These are phyloP conservation scores for Dyspetes luteomarginatus DNA, from an alignment of 2,888 invertebrate species.

Conservation along the genomic window DNA sequence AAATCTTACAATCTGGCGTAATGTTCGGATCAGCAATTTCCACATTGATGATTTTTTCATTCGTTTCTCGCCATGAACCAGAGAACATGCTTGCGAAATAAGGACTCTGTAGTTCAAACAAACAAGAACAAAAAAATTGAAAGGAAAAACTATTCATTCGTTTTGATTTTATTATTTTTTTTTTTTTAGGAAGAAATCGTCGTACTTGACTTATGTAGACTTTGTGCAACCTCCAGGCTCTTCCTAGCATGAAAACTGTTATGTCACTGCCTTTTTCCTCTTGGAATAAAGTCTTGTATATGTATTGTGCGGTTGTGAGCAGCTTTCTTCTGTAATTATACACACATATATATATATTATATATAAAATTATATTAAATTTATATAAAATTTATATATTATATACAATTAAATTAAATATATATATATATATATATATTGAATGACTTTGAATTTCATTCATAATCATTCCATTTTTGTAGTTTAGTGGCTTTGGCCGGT, in stretches of 20 bases:
- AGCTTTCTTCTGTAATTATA: conserved; percentile 86
- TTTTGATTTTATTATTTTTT: conserved; percentile 7
- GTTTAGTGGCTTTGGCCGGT: too few species aligned
- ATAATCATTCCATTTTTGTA: too few species aligned
- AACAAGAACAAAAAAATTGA: conserved; percentile 38
- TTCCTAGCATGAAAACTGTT: conserved; percentile 88
- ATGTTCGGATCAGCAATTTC: conserved; percentile 90
- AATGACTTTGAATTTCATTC: too few species aligned
- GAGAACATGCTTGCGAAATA: conserved; percentile 93
- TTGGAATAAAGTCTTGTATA: conserved; percentile 90
- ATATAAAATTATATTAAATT: too few species aligned
- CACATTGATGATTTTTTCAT: conserved; percentile 87
- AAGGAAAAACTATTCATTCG: conserved; percentile 21
- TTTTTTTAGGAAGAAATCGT: conserved; percentile 21
- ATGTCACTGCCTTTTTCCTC: conserved; percentile 91
- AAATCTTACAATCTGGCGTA: conserved; percentile 86
- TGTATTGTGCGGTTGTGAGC: conserved; percentile 90
- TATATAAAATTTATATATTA: too few species aligned
- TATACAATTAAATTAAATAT: too few species aligned
- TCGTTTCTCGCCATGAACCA: conserved; percentile 90
- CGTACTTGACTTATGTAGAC: conserved; percentile 89
- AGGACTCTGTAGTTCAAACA: conserved; percentile 85
- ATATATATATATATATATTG: too few species aligned
- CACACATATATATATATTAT: too few species aligned
- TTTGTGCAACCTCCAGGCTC: conserved; percentile 90